These are phyloP conservation scores for Archegozetes longisetosus DNA, from an alignment of 1,140 invertebrate genomes.

Conservation along the genomic window DNA sequence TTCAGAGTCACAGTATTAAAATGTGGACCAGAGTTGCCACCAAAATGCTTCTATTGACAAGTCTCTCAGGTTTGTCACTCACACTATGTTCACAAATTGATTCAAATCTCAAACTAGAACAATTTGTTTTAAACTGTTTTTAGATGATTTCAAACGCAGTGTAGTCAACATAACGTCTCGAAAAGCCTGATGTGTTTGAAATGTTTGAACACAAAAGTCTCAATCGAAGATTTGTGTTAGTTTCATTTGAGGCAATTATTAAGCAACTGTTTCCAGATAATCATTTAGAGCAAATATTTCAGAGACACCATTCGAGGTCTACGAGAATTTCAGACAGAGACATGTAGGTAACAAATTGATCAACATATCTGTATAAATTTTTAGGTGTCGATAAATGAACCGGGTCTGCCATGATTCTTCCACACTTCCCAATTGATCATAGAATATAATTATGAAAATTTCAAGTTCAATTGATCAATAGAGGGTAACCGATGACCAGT, in stretches of 20 bases:
- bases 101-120: slow-evolving; percentile 4
- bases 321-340: neutral
- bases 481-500: neutral
- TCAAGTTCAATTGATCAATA: too few species aligned
- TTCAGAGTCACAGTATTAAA: slow-evolving; percentile 51
- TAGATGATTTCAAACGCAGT: slow-evolving; percentile 76
- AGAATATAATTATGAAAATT: too few species aligned
- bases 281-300: slow-evolving; percentile 44
- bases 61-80: slow-evolving; percentile 49
- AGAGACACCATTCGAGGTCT: slow-evolving; percentile 41
- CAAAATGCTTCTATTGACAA: slow-evolving; percentile 62
- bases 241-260: slow-evolving; percentile 66
- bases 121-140: slow-evolving; percentile 25
- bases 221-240: slow-evolving; percentile 67
- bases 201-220: slow-evolving; percentile 65
- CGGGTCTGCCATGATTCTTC: neutral
- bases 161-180: slow-evolving; percentile 76
- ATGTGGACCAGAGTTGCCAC: slow-evolving; percentile 65
- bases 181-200: slow-evolving; percentile 72
- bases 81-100: neutral
- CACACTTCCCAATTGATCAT: neutral
- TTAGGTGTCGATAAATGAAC: neutral
- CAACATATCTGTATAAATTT: neutral
- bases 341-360: neutral
- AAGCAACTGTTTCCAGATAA: slow-evolving; percentile 57